Base-by-base conservation (phyloP, 2,797 vertebrate genomes). In the Gastrophryne carolinensis region DNA sequence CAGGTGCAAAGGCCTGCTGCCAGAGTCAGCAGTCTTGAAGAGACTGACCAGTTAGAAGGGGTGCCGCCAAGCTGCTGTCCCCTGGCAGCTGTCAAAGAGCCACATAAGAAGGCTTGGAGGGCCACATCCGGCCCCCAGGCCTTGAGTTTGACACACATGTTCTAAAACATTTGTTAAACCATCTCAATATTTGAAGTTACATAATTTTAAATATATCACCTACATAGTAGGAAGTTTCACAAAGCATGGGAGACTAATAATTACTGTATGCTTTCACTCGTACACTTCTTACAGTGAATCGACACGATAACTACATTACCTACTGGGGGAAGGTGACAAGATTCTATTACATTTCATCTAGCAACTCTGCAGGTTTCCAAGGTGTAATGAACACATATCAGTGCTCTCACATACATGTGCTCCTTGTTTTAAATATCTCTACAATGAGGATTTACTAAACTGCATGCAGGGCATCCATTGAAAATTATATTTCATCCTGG, bases 301-400 rank as follows among this genome's bases (percentile, higher is more conserved):
- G 17, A 17, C 34, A 39, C 9, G 17, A 57, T 54, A 44, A 56
- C 37, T 47, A 32, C 24, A 30, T 21, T 56, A 27, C 52, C 67
- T 19, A 57, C 67, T 44, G 67, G 26, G 67, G 47, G 27, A 32
- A 41, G 11, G 23, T 70, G 52, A 70, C 53, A 68, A 29, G 49
- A 56, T 27, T 58, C 12, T 21, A 58, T 58, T 41, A 23, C 19
- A 47, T 23, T 58, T 57, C 10, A 58, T 32, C 53, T 58, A 17
- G 11, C 39, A 44, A 17, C 37, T 21, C 53, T 44, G 54, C 54
- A 70, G 37, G 54, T 47, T 41, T 32, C 53, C 37, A 47, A 19
- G 58, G 37, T 58, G 37, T 47, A 70, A 60, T 47, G 54, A 47
- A 47, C 26, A 58, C 29, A 17, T 19, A 69, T 65, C 62, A 47